Base-by-base conservation (phyloP, 2,113 vertebrate genomes). In the Odobenus rosmarus region DNA sequence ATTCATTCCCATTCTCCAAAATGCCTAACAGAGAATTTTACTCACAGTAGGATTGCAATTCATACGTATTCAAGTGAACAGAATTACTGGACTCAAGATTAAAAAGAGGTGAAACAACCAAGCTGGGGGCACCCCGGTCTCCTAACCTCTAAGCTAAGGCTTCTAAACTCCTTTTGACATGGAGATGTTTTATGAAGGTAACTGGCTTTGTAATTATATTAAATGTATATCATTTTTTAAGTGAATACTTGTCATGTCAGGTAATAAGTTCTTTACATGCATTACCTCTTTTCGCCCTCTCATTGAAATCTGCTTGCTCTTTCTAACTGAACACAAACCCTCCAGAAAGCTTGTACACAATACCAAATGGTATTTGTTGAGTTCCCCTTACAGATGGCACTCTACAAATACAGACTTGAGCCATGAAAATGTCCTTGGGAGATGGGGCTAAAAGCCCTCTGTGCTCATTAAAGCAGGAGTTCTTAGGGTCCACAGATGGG, bases 151-250 rank as follows among this genome's bases (percentile, higher is more conserved):
- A 93, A 69, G 61, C 67, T 49, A 93, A 42, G 12, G 49, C 14
- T 95, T 86, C 90, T 79, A 81, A 96, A 86, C 23, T 80, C 33
- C 90, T 89, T 72, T 61, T 46, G 76, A 77, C 39, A 57, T 4
- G 19, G 39, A 80, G 39, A 77, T 46, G 42, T 42, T 93, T 94
- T 72, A 72, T 28, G 11, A 8, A 59, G 72, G 61, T 46, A 76
- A 79, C 26, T 4, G 11, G n/a, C 59, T 82, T 94, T 74, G 23
- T 79, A 69, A 81, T 57, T 87, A 36, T 31, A 83, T 42, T 88
- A 88, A 84, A 55, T 53, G 31, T 21, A 49, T 26, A 12, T 77
- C 7, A 69, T 53, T 64, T 62, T 67, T 94, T 93, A 82, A 95
- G 46, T 76, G 88, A 90, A 46, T 51, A 76, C 5, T 55, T 79